Conservation (phyloP, 2,797 vertebrate species). For the Platalea minor region DNA sequence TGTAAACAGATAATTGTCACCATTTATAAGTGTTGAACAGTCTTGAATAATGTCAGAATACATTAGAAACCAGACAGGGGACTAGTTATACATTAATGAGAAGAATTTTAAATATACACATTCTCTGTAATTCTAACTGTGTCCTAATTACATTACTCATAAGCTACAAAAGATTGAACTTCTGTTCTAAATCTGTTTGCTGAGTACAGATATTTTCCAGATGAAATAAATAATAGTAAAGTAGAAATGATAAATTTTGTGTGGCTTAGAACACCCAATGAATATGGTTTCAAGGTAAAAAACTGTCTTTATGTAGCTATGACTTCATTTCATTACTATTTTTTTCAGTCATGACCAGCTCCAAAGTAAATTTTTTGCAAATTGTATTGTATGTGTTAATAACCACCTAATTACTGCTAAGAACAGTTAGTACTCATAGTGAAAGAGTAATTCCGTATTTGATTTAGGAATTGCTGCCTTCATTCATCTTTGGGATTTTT, state of each 20-base stretch:
- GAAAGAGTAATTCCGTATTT: not conserved
- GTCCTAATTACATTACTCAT: not conserved
- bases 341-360: not conserved
- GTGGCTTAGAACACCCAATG: not conserved
- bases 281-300: not conserved
- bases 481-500: not conserved
- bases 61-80: not conserved
- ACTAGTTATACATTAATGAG: not conserved
- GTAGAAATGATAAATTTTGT: not conserved
- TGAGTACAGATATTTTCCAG: not conserved
- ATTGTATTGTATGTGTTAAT: not conserved
- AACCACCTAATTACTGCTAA: not conserved
- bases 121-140: not conserved
- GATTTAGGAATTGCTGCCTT: not conserved
- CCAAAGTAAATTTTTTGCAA: not conserved
- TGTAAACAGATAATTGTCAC: not conserved
- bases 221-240: not conserved
- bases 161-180: not conserved
- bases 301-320: not conserved
- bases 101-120: not conserved
- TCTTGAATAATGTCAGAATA: not conserved
- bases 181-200: not conserved
- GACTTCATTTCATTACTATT: not conserved
- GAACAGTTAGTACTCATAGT: not conserved
- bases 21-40: not conserved